Evolutionary conservation across 2,888 invertebrate genomes (phyloP).

Genomic region (Nymphalis urticae): DNA sequence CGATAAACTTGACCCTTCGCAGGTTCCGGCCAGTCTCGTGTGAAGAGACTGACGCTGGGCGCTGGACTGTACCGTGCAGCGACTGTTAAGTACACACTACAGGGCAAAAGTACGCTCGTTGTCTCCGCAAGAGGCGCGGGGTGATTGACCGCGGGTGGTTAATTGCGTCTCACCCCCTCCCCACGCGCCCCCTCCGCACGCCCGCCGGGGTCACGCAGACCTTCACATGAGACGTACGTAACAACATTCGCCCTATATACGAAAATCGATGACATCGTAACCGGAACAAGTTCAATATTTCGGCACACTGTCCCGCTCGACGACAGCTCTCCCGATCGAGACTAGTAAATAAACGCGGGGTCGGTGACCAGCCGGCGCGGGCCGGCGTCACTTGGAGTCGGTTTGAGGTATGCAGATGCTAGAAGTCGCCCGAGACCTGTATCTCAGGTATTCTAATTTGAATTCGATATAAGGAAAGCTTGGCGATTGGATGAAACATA

Average conservation of each 20-base stretch:
- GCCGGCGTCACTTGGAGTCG: not conserved
- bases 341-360: conserved; percentile 16
- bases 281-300: conserved; percentile 66
- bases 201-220: conserved; percentile 61
- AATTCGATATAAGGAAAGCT: conserved; percentile 24
- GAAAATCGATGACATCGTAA: conserved; percentile 67
- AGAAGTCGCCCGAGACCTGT: conserved; percentile 19
- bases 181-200: conserved; percentile 36
- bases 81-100: conserved; percentile 11
- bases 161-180: conserved; percentile 59
- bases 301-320: conserved; percentile 17
- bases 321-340: not conserved
- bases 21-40: not conserved
- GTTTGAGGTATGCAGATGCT: conserved; percentile 17
- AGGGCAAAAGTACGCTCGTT: conserved; percentile 28
- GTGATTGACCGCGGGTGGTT: conserved; percentile 72
- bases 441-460: conserved; percentile 32
- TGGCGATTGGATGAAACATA: conserved; percentile 19
- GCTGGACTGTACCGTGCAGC: not conserved
- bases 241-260: conserved; percentile 67
- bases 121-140: conserved; percentile 47
- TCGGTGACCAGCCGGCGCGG: conserved; percentile 3
- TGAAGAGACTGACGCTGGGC: not conserved
- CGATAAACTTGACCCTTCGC: not conserved
- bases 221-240: conserved; percentile 58